Base-by-base conservation (phyloP, 2,113 vertebrate genomes). In the Misgurnus anguillicaudatus region DNA sequence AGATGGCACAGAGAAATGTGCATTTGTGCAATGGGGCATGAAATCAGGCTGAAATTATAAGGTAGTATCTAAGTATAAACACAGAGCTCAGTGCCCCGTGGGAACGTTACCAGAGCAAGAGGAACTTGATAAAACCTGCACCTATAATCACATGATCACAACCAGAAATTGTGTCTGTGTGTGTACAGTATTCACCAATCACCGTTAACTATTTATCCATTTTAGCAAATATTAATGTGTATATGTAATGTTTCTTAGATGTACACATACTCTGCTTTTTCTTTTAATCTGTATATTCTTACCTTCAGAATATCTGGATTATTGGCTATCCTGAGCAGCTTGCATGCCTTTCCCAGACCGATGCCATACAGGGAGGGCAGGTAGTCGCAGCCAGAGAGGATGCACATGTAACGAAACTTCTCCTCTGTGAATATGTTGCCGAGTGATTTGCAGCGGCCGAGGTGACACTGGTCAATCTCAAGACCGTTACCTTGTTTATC, bases 331-430 rank as follows among this genome's bases (percentile, higher is more conserved):
- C 90, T 93, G 2, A 99, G 82, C 11, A 98, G 91, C 83, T 95
- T 98, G 91, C 97, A 98, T 0, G 98, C 96, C 87, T 99, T 99
- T n/a, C 93, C 95, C 79, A 98, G 89, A 3, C 98, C 98, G 5
- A 99, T 97, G 64, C 98, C 98, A 6, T 97, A 93, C 63, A 99
- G 90, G 0, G 98, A 99, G 0, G 97, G 9, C n/a, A 99, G 93
- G 64, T 99, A 99, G 86, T 99, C 97, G n/a, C 98, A 99, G 72
- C 98, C 98, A 0, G 97, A 96, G n/a, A 99, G 94, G 85, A 99
- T 98, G 86, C 98, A 99, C 98, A 99, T 99, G 69, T 98, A 91
- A 11, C 97, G 95, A 74, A 99, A 99, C 84, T 96, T 99, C 84
- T 99, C 97, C 86, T 99, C 96, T 0, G 97, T 98, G 87, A 99